Conservation (phyloP, 2,888 invertebrate species). For the Dasysyrphus tricinctus region DNA sequence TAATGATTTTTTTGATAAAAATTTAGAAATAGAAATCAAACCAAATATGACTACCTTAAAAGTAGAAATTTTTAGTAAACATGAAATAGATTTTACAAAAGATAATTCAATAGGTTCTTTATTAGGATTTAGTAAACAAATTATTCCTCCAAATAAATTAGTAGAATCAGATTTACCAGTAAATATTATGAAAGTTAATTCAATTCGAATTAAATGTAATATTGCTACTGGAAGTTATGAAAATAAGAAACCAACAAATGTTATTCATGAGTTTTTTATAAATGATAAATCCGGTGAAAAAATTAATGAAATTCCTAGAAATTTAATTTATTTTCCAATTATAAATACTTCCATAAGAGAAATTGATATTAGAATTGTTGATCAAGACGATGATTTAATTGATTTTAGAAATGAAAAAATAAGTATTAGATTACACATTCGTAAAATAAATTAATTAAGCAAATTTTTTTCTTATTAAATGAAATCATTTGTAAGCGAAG, state of each 20-base stretch:
- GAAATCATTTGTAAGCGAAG: slow-evolving; percentile 38
- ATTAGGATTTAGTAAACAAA: slow-evolving; percentile 13
- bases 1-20: slow-evolving; percentile 38
- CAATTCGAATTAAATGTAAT: slow-evolving; percentile 52
- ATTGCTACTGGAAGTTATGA: slow-evolving; percentile 40
- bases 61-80: slow-evolving; percentile 24
- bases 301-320: slow-evolving; percentile 78
- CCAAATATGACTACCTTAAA: slow-evolving; percentile 22
- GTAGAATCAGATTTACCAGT: slow-evolving; percentile 78
- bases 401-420: slow-evolving; percentile 79
- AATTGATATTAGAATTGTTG: slow-evolving; percentile 77
- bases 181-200: slow-evolving; percentile 77
- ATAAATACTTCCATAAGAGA: slow-evolving; percentile 75
- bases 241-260: slow-evolving; percentile 77
- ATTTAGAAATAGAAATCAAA: slow-evolving; percentile 22
- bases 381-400: slow-evolving; percentile 78
- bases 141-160: slow-evolving; percentile 55
- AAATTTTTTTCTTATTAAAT: slow-evolving; percentile 18
- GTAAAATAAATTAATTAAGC: slow-evolving; percentile 27
- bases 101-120: slow-evolving; percentile 36
- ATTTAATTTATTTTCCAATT: slow-evolving; percentile 79
- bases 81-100: slow-evolving; percentile 38
- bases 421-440: slow-evolving; percentile 76
- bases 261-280: slow-evolving; percentile 79
- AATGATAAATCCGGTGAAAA: slow-evolving; percentile 78